A percentile compares a stretch with the other conserved stretches of the same genome.
Conservation (phyloP, 2,113 vertebrate species). For the Callipepla californica region DNA sequence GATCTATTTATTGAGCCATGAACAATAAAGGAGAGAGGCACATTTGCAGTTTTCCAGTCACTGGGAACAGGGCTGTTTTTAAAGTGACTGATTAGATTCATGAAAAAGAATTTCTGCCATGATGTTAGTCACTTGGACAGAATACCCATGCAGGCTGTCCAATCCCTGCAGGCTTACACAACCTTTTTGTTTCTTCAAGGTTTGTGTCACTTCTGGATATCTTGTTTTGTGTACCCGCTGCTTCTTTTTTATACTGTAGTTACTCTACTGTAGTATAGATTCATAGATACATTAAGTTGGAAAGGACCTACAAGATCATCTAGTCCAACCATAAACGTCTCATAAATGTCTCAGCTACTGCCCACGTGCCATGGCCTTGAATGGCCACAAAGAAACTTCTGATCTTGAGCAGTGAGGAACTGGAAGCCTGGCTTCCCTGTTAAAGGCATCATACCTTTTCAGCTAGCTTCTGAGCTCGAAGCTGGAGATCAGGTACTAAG, state of each 20-base stretch:
- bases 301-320: no score
- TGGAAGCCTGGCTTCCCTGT: neutral
- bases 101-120: neutral
- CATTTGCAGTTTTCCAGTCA: neutral
- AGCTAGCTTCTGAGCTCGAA: constrained; percentile 80
- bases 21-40: neutral
- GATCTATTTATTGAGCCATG: neutral
- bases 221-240: neutral
- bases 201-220: neutral
- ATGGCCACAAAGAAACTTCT: neutral
- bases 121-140: neutral
- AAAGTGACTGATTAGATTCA: neutral
- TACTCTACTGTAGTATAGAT: neutral
- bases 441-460: constrained; percentile 76
- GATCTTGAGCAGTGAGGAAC: neutral
- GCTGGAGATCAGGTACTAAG: constrained; percentile 72
- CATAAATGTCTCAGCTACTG: neutral
- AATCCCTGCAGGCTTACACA: neutral
- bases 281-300: no score
- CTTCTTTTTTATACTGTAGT: neutral
- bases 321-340: no score
- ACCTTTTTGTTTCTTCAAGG: neutral
- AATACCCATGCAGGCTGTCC: neutral
- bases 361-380: neutral
- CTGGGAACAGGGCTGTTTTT: neutral